phyloP scores from a whole-genome alignment of 1,140 invertebrate species.

The Neodiprion fabricii region DNA sequence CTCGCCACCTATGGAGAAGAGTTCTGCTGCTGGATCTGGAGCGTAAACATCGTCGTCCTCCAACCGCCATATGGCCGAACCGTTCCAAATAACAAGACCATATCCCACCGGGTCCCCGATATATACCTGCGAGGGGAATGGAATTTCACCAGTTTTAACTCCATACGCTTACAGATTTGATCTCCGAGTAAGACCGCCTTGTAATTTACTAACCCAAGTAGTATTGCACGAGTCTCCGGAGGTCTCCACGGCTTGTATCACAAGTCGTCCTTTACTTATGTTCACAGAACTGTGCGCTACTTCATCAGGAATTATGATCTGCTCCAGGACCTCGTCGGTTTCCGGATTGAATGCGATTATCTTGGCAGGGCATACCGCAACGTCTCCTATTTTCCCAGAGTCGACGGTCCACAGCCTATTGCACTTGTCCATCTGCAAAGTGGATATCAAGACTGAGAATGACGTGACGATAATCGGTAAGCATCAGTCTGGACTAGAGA shows the following conservation, averaged over 20 bases:
- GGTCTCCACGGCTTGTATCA: conserved; percentile 37
- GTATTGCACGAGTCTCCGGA: conserved; percentile 21
- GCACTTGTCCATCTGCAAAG: conserved; percentile 50
- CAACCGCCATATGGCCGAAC: conserved; percentile 38
- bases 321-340: conserved; percentile 51
- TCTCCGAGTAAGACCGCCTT: not conserved
- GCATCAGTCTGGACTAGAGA: no score
- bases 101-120: conserved; percentile 52
- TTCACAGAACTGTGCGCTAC: conserved; percentile 29
- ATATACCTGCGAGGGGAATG: conserved; percentile 39
- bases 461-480: no score
- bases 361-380: conserved; percentile 53
- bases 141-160: not conserved
- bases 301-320: conserved; percentile 48
- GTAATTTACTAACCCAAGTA: conserved; percentile 29
- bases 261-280: conserved; percentile 27
- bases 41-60: conserved; percentile 34
- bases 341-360: conserved; percentile 57
- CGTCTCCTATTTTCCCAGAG: conserved; percentile 53
- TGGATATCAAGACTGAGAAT: no score
- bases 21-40: conserved; percentile 17
- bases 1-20: conserved; percentile 42
- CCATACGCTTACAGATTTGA: not conserved
- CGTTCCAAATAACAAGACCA: conserved; percentile 44
- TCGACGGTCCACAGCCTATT: conserved; percentile 62